Base-by-base conservation (phyloP, 2,113 vertebrate genomes). In the Callipepla californica region DNA sequence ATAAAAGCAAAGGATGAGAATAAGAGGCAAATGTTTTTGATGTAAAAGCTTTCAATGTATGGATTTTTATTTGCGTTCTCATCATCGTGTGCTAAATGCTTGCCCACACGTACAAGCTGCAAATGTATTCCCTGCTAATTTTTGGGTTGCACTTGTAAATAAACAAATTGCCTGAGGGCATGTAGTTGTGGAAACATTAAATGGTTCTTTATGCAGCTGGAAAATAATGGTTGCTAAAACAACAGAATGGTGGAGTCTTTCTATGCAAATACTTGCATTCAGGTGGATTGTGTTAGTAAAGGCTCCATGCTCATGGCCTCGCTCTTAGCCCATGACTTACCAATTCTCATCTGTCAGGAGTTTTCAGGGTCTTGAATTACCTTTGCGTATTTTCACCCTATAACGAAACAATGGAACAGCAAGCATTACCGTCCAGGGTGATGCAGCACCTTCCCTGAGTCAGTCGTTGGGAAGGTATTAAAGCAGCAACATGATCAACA, bases 121-220 rank as follows among this genome's bases (percentile, higher is more conserved):
- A 89, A 93, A 90, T 92, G 21, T 0, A 93, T 40, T 78, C 73
- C 50, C 65, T 53, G 72, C 17, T 93, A 79, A 85, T 82, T 85
- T 87, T 80, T 62, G 19, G 68, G 75, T 85, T 82, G 70, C 51
- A 11, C 34, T 94, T 94, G 93, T 79, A 93, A 90, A 94, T 81
- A 80, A 89, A 90, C 70, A 93, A 84, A 76, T 75, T 77, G 80
- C 85, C 75, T 72, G 20, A 77, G 66, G 65, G 78, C 28, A 55
- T 42, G 87, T 75, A 38, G 92, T 85, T 95, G 69, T 91, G 40
- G 90, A 83, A 95, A 91, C 89, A 74, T 22, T 34, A 81, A 81
- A 74, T 72, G 40, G 51, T 87, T 58, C 84, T 87, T 76, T 81
- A 38, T 73, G 73, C 91, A 94, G 76, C 90, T 93, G 90, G 87